Evolutionary conservation across 2,797 vertebrate species (phyloP).

Genomic region (Linurgus olivaceus): DNA sequence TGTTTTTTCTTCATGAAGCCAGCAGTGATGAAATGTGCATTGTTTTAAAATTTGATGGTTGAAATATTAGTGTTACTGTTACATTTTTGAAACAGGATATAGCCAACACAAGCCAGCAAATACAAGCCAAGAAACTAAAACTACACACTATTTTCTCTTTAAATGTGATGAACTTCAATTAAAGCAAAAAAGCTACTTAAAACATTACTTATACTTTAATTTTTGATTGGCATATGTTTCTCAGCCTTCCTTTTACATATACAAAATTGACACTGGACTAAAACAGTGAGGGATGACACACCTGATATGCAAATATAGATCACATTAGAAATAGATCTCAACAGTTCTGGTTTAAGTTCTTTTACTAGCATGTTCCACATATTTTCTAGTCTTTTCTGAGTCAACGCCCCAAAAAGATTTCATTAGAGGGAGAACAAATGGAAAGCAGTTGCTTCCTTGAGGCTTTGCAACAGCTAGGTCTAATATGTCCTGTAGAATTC

Average conservation of each 20-base stretch:
- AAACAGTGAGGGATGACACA: neutral
- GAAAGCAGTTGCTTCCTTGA: neutral
- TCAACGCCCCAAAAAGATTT: neutral
- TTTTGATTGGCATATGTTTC: neutral
- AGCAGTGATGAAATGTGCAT: neutral
- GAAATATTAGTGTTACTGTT: neutral
- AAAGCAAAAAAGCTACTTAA: neutral
- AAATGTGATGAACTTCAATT: neutral
- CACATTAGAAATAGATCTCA: neutral
- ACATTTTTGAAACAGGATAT: neutral
- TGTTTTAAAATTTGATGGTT: neutral
- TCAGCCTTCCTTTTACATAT: neutral
- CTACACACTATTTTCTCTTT: neutral
- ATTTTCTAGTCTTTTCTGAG: neutral
- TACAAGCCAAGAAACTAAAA: neutral
- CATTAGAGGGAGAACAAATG: neutral
- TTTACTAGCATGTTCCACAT: neutral
- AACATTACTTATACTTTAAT: constrained; percentile 35
- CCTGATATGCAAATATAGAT: neutral
- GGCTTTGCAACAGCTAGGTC: neutral
- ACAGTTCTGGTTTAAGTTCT: neutral
- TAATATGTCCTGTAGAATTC: neutral
- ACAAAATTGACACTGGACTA: neutral
- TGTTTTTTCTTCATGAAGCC: neutral
- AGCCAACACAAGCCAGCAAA: neutral